Percentiles rank a stretch among this genome's conserved stretches.
Evolutionary conservation across 2,797 vertebrate genomes (phyloP).

Genomic region (Picus viridis): DNA sequence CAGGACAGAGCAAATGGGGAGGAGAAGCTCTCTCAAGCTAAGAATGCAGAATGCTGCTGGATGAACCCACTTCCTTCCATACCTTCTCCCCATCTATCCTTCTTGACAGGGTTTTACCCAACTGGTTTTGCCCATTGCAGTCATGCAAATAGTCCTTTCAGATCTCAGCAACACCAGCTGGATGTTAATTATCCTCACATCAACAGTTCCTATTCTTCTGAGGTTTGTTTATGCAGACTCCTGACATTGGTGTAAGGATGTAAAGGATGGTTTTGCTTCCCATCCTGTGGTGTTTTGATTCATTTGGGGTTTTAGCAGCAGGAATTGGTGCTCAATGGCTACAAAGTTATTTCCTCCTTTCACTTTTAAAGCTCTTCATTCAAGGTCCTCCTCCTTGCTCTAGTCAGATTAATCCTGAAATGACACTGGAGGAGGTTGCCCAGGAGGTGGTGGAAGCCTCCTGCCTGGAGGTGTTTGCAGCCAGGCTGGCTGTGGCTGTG

Average conservation of each 20-base stretch:
- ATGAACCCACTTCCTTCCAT: not conserved
- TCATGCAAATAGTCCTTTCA: not conserved
- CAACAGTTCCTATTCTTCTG: not conserved
- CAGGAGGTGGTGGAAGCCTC: too few species aligned
- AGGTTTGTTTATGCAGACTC: not conserved
- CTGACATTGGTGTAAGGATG: not conserved
- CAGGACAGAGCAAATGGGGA: too few species aligned
- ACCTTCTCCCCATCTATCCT: not conserved
- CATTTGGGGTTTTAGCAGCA: not conserved
- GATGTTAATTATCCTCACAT: not conserved
- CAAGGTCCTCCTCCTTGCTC: not conserved
- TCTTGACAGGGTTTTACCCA: not conserved
- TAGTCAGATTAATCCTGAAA: conserved; percentile 1
- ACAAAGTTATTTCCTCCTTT: not conserved
- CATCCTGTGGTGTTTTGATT: not conserved
- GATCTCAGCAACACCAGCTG: not conserved
- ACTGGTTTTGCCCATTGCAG: not conserved
- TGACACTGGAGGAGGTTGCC: not conserved
- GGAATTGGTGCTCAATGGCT: not conserved
- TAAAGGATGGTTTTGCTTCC: not conserved
- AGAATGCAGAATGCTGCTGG: not conserved
- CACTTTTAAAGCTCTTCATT: not conserved
- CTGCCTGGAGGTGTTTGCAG: too few species aligned
- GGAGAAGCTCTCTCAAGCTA: too few species aligned
- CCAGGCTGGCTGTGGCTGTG: too few species aligned